phyloP scores from a whole-genome alignment of 2,797 vertebrate genomes.

The Coregonus sp. region DNA sequence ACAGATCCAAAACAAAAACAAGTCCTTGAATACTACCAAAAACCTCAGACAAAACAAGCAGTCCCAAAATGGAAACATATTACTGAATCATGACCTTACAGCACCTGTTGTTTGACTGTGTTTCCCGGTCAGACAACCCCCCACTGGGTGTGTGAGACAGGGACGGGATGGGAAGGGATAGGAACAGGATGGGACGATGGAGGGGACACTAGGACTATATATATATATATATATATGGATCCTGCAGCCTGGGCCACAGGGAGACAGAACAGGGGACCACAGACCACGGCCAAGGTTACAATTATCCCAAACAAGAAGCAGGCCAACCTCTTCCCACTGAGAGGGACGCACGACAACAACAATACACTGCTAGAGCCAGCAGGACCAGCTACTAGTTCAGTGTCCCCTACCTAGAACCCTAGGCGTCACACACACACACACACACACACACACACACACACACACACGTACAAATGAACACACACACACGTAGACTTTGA shows the following conservation, averaged over 20 bases:
- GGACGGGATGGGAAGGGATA: conserved; percentile 50
- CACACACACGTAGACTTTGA: conserved; percentile 13
- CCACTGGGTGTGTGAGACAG: conserved; percentile 44
- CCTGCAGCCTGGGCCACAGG: conserved; percentile 74
- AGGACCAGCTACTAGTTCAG: conserved; percentile 55
- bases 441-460: conserved; percentile 11
- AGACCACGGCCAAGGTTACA: conserved; percentile 76
- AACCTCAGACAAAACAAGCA: conserved; percentile 13
- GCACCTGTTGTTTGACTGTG: conserved; percentile 24
- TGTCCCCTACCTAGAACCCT: conserved; percentile 41
- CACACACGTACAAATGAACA: conserved; percentile 15
- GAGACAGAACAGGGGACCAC: conserved; percentile 82
- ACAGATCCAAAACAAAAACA: conserved; percentile 40
- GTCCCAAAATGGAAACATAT: neutral
- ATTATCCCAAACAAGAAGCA: conserved; percentile 85
- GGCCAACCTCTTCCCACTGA: conserved; percentile 75
- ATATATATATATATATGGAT: conserved; percentile 84
- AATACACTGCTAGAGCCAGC: conserved; percentile 54
- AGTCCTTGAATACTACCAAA: conserved; percentile 7
- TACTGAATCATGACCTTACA: neutral
- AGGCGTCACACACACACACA: conserved; percentile 24
- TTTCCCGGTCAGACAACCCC: conserved; percentile 34
- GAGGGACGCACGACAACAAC: conserved; percentile 69
- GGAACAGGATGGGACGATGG: conserved; percentile 68
- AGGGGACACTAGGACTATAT: conserved; percentile 73